Evolutionary conservation across 23 tunicate species (phyloP).

Genomic region (Aplidium turbinatum): DNA sequence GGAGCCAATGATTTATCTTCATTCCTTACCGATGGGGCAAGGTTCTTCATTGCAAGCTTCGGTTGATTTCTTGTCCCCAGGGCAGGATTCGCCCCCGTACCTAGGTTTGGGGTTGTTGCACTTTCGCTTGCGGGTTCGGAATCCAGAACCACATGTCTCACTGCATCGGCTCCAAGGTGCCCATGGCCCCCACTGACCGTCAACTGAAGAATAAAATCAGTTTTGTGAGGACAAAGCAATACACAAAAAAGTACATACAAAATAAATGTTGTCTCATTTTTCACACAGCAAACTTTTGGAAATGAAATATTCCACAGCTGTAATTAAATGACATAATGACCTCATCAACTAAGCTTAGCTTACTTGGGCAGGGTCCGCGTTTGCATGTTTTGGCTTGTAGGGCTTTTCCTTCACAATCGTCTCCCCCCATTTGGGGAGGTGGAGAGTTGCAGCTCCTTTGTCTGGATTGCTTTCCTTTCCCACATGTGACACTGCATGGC

Average conservation of each 20-base stretch:
- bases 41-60: constrained; percentile 47
- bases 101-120: constrained; percentile 90
- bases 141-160: constrained; percentile 71
- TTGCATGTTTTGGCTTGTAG: constrained; percentile 53
- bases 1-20: too few species aligned
- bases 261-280: neutral
- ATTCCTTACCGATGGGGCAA: constrained; percentile 80
- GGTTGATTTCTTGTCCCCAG: constrained; percentile 47
- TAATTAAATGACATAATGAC: neutral
- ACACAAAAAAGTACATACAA: neutral
- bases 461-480: constrained; percentile 56
- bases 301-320: neutral
- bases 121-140: constrained; percentile 47
- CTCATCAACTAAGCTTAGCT: neutral
- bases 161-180: constrained; percentile 64
- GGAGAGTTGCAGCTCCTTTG: constrained; percentile 83
- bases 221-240: neutral
- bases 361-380: constrained; percentile 69
- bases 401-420: constrained; percentile 59
- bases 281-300: neutral
- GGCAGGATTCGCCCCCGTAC: constrained; percentile 69
- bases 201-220: constrained; percentile 37
- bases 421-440: constrained; percentile 72
- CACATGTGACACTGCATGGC: constrained; percentile 81
- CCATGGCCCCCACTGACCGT: constrained; percentile 83